Percentiles rank a stretch among this genome's conserved stretches.
These are phyloP conservation scores for Heterotis niloticus DNA, from an alignment of 2,113 vertebrate species.

Conservation along the genomic window DNA sequence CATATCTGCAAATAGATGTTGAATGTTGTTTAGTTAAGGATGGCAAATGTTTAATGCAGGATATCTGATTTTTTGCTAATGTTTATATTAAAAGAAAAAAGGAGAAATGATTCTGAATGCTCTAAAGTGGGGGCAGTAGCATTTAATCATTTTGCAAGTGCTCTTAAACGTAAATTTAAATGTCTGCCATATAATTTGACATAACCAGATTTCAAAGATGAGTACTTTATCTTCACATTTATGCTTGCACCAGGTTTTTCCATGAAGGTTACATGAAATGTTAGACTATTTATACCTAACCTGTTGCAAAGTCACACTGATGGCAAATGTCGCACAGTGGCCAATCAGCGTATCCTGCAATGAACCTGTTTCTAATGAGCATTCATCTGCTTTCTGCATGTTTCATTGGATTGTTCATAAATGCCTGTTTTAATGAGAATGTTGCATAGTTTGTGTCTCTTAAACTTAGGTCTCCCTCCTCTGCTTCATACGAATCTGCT, in stretches of 20 bases:
- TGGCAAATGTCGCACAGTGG: neutral
- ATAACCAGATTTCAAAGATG: neutral
- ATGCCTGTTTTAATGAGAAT: constrained; percentile 98
- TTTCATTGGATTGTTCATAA: constrained; percentile 98
- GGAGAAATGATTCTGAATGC: neutral
- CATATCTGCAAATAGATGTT: constrained; percentile 87
- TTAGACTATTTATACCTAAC: neutral
- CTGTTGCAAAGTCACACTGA: neutral
- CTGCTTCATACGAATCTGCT: constrained; percentile 92
- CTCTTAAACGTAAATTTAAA: neutral
- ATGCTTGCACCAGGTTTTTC: neutral
- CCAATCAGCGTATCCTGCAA: constrained; percentile 80
- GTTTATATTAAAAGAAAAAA: too few relatives aligned
- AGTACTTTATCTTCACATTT: neutral
- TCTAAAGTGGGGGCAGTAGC: neutral
- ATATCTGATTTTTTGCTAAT: constrained; percentile 60
- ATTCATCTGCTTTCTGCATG: constrained; percentile 98
- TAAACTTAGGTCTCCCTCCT: constrained; percentile 93
- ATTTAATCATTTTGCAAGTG: constrained; percentile 4
- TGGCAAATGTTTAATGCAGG: constrained; percentile 88
- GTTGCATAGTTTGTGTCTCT: constrained; percentile 98
- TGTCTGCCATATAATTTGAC: constrained; percentile 6
- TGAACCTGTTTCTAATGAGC: constrained; percentile 83
- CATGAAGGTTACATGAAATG: neutral
- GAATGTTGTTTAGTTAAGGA: constrained; percentile 84